Base-by-base conservation (phyloP, 2,113 vertebrate genomes). In the Cavia porcellus region DNA sequence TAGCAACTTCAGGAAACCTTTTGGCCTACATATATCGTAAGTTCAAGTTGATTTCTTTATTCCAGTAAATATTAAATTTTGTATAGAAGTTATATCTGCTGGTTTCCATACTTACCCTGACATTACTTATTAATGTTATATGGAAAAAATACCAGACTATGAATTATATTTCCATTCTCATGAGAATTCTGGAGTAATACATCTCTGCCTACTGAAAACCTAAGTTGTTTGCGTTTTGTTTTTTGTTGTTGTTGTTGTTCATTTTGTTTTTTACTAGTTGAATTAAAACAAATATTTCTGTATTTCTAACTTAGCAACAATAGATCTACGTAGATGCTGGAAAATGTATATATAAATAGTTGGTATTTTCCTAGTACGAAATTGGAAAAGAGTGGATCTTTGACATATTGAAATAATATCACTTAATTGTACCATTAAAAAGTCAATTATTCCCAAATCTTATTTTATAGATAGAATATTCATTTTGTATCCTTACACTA, bases 341-440 rank as follows among this genome's bases (percentile, higher is more conserved):
- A 61, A 77, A 55, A 89, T 5, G 8, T 81, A 28, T 19, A 24
- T 62, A 38, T 81, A 42, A 5, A 47, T 47, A 81, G 92, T 32
- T 70, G 24, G 61, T 66, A 38, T 1, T 90, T 89, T 50, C 28
- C n/a, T 68, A 15, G 70, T 62, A 68, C 17, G 57, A 32, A 92
- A 59, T 35, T 28, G 72, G 94, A 94, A 25, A 57, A 95, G 50
- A 96, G 64, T 32, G 52, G 22, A 5, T 55, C 45, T 96, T 95
- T 32, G 9, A 84, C 25, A 64, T 90, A 92, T 94, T 77, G 52
- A 94, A 96, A 93, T 52, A 80, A 6, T 72, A 86, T 77, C 75
- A 52, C 5, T 50, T 90, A 93, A 38, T 20, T n/a, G 90, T 32
- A 68, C 15, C 52, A 93, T 42, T 32, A 42, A 94, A 90, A 85